Percentiles rank a stretch among this genome's conserved stretches.
Conservation (phyloP, 2,797 vertebrate species). For the Schizopygopsis pylzovi region DNA sequence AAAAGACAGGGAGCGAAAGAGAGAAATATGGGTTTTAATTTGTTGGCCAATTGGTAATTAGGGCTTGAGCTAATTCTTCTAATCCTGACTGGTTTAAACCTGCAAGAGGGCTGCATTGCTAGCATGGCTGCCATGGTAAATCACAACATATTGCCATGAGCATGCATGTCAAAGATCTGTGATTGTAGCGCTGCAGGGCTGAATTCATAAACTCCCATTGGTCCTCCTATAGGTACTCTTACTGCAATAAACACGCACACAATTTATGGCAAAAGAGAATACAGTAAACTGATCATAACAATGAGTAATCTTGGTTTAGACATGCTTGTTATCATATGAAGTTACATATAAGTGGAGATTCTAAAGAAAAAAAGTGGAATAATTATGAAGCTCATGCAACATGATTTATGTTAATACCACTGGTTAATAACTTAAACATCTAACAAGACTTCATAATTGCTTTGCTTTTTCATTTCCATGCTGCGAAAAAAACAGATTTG, state of each 20-base stretch:
- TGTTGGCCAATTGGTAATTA: slow-evolving; percentile 45
- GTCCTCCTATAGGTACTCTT: background rate
- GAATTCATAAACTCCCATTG: background rate
- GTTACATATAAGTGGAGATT: background rate
- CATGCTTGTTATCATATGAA: background rate
- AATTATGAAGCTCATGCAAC: background rate
- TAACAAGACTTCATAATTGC: background rate
- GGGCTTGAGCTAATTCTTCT: slow-evolving; percentile 55
- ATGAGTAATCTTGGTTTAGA: background rate
- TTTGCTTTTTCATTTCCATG: background rate
- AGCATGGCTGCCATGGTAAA: background rate
- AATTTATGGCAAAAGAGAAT: background rate
- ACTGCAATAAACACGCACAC: background rate
- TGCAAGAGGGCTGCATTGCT: slow-evolving; percentile 28
- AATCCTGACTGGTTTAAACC: slow-evolving; percentile 56
- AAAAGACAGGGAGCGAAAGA: slow-evolving; percentile 5
- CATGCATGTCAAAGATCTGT: slow-evolving; percentile 23
- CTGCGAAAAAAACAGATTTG: background rate
- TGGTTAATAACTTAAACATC: background rate
- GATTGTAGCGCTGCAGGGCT: background rate
- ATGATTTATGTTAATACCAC: background rate
- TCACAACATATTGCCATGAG: background rate
- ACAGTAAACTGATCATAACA: background rate
- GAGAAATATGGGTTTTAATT: slow-evolving; percentile 38
- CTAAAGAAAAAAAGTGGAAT: background rate